Conservation (phyloP, 92 coral and sea anemone genomes). For the Heliopora coerulea region DNA sequence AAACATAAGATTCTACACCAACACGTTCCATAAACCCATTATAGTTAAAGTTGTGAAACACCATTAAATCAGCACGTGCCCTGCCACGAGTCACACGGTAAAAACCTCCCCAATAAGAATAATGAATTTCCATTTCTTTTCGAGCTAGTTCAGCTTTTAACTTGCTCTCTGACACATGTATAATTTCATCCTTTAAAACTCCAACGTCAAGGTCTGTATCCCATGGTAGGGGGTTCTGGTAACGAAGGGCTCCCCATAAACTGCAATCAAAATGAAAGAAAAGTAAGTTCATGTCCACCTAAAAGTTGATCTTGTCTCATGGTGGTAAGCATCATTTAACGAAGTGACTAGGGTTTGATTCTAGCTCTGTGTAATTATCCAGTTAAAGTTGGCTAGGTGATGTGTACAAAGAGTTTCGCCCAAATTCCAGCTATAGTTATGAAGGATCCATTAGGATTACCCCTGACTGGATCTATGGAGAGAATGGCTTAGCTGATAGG, state of each 20-base stretch:
- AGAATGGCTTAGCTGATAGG: too few species aligned
- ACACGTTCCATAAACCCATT: conserved; percentile 68
- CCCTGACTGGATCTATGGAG: too few species aligned
- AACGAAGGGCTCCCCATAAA: conserved; percentile 74
- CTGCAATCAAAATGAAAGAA: conserved; percentile 31
- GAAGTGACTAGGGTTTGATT: too few species aligned
- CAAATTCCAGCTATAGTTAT: too few species aligned
- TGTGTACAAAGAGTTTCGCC: too few species aligned
- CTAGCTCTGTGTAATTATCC: too few species aligned
- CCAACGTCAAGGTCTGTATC: conserved; percentile 82
- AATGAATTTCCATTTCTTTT: conserved; percentile 55
- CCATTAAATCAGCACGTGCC: conserved; percentile 75
- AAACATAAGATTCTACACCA: conserved; percentile 68
- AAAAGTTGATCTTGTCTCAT: too few species aligned
- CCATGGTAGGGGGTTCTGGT: conserved; percentile 73
- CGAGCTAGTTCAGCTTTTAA: conserved; percentile 42
- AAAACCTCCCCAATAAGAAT: conserved; percentile 65
- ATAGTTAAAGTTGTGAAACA: conserved; percentile 41
- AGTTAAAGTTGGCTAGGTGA: too few species aligned
- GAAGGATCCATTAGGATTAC: too few species aligned
- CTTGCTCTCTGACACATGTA: conserved; percentile 48
- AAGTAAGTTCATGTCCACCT: too few species aligned
- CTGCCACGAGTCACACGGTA: conserved; percentile 65
- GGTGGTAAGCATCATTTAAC: too few species aligned
- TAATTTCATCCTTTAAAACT: conserved; percentile 58